These are phyloP conservation scores for Zhuqinia jingwanae DNA, from an alignment of 2,888 invertebrate species.

Conservation along the genomic window DNA sequence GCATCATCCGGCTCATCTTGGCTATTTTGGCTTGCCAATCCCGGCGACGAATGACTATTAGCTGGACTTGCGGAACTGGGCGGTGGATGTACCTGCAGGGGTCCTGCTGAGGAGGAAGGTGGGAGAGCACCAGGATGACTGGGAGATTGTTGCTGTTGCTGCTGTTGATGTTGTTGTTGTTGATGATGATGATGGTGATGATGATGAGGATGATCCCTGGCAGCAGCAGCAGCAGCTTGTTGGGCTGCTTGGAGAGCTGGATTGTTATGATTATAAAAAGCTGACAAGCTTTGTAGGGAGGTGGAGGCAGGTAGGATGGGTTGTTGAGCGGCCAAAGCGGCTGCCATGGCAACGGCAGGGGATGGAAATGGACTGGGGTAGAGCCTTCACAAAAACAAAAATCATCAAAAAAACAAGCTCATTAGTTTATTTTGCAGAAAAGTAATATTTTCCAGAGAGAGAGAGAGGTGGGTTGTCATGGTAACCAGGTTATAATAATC, in stretches of 20 bases:
- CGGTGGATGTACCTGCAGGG: slow-evolving; percentile 59
- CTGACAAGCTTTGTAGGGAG: slow-evolving; percentile 78
- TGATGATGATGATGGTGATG: slow-evolving; percentile 62
- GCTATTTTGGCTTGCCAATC: slow-evolving; percentile 63
- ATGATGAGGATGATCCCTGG: slow-evolving; percentile 53
- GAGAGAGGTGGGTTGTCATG: no score
- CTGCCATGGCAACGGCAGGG: slow-evolving; percentile 78
- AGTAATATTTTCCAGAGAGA: no score
- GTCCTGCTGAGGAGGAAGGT: slow-evolving; percentile 11
- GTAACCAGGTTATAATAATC: no score
- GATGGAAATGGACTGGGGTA: slow-evolving; percentile 78
- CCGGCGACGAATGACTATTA: slow-evolving; percentile 77
- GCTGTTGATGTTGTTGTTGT: background rate
- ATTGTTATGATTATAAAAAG: slow-evolving; percentile 77
- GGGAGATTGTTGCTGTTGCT: no score
- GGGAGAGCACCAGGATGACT: background rate
- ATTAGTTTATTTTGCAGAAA: background rate
- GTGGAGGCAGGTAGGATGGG: slow-evolving; percentile 77
- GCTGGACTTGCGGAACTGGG: slow-evolving; percentile 78
- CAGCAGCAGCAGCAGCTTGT: slow-evolving; percentile 6
- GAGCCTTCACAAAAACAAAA: slow-evolving; percentile 68
- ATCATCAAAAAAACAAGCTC: background rate
- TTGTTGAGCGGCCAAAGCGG: slow-evolving; percentile 77
- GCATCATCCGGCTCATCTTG: slow-evolving; percentile 78
- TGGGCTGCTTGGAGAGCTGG: background rate